These are phyloP conservation scores for Trididemnum nubilum DNA, from an alignment of 23 tunicate species.

Conservation along the genomic window DNA sequence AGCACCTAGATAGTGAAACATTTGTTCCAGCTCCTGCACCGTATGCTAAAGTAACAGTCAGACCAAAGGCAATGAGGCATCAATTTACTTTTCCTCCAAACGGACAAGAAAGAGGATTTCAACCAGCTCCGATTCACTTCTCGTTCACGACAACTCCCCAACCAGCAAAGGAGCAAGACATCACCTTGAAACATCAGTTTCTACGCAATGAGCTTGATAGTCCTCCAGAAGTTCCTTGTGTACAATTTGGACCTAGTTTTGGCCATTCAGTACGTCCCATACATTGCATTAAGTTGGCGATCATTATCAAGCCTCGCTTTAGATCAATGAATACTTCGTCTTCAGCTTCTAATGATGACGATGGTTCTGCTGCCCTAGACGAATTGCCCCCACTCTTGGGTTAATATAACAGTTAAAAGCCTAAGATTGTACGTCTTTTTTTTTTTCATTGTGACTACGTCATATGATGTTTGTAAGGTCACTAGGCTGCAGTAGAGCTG, in stretches of 20 bases:
- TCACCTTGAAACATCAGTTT: conserved; percentile 37
- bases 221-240: conserved; percentile 91
- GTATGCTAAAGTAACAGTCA: no score
- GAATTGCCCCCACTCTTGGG: conserved; percentile 4
- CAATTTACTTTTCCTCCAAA: not conserved
- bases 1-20: conserved; percentile 49
- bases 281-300: conserved; percentile 63
- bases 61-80: not conserved
- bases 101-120: conserved; percentile 44
- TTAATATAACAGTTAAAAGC: no score
- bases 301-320: conserved; percentile 76
- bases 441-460: no score
- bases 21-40: not conserved
- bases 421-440: no score
- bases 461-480: no score
- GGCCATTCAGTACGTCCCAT: conserved; percentile 52
- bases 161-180: conserved; percentile 22
- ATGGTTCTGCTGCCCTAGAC: not conserved
- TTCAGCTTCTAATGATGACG: not conserved
- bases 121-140: conserved; percentile 80
- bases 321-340: conserved; percentile 15
- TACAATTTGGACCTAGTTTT: conserved; percentile 64
- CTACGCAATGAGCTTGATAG: conserved; percentile 44
- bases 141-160: conserved; percentile 37
- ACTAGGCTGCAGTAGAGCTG: no score